Conservation (phyloP, 2,888 invertebrate genomes). For the Mantis religiosa region DNA sequence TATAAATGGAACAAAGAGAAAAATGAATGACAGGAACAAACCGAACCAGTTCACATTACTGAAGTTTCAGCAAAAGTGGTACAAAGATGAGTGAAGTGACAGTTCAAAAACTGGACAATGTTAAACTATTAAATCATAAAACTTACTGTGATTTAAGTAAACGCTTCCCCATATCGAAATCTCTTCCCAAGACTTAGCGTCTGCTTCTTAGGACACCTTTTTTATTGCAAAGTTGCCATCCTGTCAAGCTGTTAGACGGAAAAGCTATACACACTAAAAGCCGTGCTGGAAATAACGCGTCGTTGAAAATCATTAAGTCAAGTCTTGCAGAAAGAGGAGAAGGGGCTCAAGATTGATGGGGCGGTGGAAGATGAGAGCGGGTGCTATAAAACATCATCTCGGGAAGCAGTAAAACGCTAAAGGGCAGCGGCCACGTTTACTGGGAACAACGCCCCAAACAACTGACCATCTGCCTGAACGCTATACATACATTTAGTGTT, state of each 20-base stretch:
- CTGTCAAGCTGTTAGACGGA: not conserved
- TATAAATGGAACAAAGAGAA: too few relatives aligned
- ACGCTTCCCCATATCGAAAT: not conserved
- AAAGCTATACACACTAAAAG: not conserved
- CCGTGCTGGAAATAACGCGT: not conserved
- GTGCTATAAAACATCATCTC: not conserved
- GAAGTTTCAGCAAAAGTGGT: too few relatives aligned
- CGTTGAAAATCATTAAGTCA: not conserved
- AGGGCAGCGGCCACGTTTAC: not conserved
- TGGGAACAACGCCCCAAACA: not conserved
- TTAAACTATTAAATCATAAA: too few relatives aligned
- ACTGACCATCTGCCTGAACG: not conserved
- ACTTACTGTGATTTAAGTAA: too few relatives aligned
- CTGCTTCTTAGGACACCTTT: not conserved
- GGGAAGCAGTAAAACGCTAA: not conserved
- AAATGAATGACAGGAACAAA: too few relatives aligned
- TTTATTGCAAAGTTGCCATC: not conserved
- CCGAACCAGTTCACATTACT: too few relatives aligned
- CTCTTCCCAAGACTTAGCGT: not conserved
- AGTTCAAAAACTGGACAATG: too few relatives aligned
- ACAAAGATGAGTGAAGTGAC: too few relatives aligned
- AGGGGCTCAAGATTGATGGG: not conserved
- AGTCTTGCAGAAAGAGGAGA: not conserved
- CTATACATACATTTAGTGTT: not conserved
- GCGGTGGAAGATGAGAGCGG: too few relatives aligned